Percentiles rank a stretch among this genome's conserved stretches.
These are phyloP conservation scores for rabbit (Oryctolagus cuniculus) DNA, from an alignment of 2,113 vertebrate genomes.

Conservation along the genomic window mOryCun1.1 NC_091442.1:20701501-20702000, in stretches of 20 bases:
- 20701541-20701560: conserved; percentile 96
- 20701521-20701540: conserved; percentile 92
- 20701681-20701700: background rate
- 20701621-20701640: background rate
- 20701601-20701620: conserved; percentile 91
- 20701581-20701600: conserved; percentile 91
- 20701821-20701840: too few species aligned
- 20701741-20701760: background rate
- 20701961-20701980: too few species aligned
- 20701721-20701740: background rate
- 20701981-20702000: too few species aligned
- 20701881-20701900: too few species aligned
- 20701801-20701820: too few species aligned
- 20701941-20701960: too few species aligned
- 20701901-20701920: too few species aligned
- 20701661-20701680: background rate
- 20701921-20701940: too few species aligned
- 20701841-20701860: too few species aligned
- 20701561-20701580: conserved; percentile 94
- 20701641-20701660: background rate
- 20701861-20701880: too few species aligned
- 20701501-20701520: conserved; percentile 91
- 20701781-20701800: too few species aligned
- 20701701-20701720: background rate
- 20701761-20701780: too few species aligned